Evolutionary conservation across 2,113 vertebrate genomes (phyloP).

Genomic region (Poecilia latipinna): DNA sequence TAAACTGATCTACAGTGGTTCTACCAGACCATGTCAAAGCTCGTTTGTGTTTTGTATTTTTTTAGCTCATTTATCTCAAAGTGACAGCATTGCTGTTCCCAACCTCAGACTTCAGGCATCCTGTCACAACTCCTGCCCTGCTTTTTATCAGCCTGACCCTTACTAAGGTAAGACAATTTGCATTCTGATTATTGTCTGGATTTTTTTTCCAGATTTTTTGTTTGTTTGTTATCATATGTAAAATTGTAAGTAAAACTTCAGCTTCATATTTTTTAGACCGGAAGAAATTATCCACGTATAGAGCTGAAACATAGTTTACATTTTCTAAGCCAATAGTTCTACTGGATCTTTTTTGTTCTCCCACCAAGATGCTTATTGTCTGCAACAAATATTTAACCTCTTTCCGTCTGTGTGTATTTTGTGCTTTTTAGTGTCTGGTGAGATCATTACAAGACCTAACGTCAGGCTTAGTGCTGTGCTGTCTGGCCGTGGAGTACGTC

Average conservation of each 20-base stretch:
- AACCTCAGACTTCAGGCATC: slow-evolving; percentile 94
- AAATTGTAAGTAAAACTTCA: background rate
- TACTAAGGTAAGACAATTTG: slow-evolving; percentile 83
- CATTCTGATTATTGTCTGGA: background rate
- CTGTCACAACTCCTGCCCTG: slow-evolving; percentile 90
- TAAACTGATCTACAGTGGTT: too few species aligned
- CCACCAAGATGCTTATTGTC: background rate
- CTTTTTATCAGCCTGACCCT: slow-evolving; percentile 90
- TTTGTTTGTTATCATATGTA: too few species aligned
- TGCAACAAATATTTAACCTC: background rate
- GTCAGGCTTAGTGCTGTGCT: slow-evolving; percentile 87
- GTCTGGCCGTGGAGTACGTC: slow-evolving; percentile 88
- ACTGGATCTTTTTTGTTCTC: background rate
- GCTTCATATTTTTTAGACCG: background rate
- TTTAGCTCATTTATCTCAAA: slow-evolving; percentile 90
- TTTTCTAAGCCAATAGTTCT: background rate
- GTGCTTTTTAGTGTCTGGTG: slow-evolving; percentile 84
- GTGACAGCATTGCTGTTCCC: slow-evolving; percentile 89
- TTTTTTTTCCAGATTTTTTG: background rate
- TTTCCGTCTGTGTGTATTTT: background rate
- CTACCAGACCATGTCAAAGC: too few species aligned
- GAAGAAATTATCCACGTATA: background rate
- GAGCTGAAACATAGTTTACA: background rate
- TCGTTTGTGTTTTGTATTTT: slow-evolving; percentile 24
- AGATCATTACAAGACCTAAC: slow-evolving; percentile 82